Percentiles rank a stretch among this genome's conserved stretches.
These are phyloP conservation scores for Sitophilus oryzae DNA, from an alignment of 1,140 invertebrate genomes.

Conservation along the genomic window DNA sequence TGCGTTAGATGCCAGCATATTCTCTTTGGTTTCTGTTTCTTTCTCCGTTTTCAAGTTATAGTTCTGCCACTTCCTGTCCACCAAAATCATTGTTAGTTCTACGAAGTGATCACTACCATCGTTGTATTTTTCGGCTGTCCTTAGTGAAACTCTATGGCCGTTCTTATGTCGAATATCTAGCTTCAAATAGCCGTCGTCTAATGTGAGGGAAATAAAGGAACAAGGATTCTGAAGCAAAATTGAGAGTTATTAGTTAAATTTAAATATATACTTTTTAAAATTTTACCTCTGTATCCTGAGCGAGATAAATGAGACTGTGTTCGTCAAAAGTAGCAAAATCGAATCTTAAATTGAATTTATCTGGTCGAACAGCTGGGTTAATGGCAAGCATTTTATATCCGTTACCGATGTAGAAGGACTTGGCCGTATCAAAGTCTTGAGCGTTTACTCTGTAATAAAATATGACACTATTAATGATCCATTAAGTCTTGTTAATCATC, in stretches of 20 bases:
- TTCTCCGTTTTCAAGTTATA: constrained; percentile 17
- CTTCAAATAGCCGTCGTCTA: constrained; percentile 69
- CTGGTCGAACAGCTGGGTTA: constrained; percentile 49
- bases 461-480: no score
- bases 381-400: constrained; percentile 25
- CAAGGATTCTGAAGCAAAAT: constrained; percentile 17
- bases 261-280: no score
- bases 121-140: constrained; percentile 69
- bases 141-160: constrained; percentile 52
- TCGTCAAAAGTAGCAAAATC: constrained; percentile 83
- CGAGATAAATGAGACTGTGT: constrained; percentile 79
- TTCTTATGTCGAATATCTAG: constrained; percentile 64
- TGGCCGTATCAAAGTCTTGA: constrained; percentile 15
- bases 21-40: constrained; percentile 1
- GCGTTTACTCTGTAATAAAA: not conserved
- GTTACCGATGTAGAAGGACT: constrained; percentile 25
- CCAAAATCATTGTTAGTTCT: constrained; percentile 49
- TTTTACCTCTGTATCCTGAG: constrained; percentile 39
- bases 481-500: no score
- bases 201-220: constrained; percentile 50
- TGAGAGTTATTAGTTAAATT: no score
- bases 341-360: constrained; percentile 65
- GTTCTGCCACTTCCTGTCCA: constrained; percentile 5
- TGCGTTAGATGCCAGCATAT: constrained; percentile 1
- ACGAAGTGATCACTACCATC: constrained; percentile 74